These are phyloP conservation scores for Melolontha melolontha DNA, from an alignment of 2,888 invertebrate species.

Conservation along the genomic window DNA sequence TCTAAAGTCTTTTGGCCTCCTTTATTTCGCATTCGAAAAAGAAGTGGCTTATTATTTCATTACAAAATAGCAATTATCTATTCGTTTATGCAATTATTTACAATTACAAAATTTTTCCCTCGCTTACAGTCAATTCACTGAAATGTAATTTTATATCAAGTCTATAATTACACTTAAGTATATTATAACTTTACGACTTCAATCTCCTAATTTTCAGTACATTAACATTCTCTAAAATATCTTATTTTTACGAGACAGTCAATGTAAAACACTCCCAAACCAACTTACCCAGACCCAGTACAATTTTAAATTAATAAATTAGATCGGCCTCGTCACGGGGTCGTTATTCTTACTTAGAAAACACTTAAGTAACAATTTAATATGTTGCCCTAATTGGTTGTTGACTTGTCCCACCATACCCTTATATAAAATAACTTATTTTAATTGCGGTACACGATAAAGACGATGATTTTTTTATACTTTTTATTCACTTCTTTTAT, in stretches of 20 bases:
- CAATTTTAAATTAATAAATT: constrained; percentile 10
- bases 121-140: no score
- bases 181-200: no score
- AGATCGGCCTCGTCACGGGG: background rate
- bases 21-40: no score
- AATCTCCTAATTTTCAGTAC: no score
- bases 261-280: no score
- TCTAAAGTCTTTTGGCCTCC: no score
- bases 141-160: no score
- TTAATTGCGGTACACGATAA: constrained; percentile 1
- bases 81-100: no score
- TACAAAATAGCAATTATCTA: no score
- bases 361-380: constrained; percentile 12
- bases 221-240: background rate
- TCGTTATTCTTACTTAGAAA: constrained; percentile 14
- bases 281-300: background rate
- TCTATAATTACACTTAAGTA: no score
- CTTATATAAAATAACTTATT: constrained; percentile 5
- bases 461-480: background rate
- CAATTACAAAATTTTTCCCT: no score
- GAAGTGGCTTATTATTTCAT: no score
- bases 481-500: background rate
- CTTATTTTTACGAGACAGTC: background rate
- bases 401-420: constrained; percentile 3
- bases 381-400: constrained; percentile 10